These are phyloP conservation scores for Pristionchus exspectatus DNA, from an alignment of 2,888 invertebrate genomes.

Conservation along the genomic window DNA sequence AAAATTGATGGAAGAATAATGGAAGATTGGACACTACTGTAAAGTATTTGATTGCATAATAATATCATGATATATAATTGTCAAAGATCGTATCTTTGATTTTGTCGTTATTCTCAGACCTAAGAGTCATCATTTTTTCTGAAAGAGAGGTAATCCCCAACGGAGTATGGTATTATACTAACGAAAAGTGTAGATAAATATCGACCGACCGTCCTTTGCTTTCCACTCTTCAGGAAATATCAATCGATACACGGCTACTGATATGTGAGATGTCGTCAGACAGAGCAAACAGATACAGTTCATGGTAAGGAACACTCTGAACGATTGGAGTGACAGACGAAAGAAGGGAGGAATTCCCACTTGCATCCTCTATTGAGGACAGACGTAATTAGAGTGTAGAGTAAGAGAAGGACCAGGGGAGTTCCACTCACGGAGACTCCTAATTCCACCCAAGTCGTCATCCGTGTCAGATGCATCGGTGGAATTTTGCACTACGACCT, in stretches of 20 bases:
- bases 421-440: neutral
- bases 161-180: neutral
- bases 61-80: neutral
- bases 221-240: neutral
- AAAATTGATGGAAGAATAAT: slow-evolving; percentile 32
- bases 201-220: neutral
- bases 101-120: neutral
- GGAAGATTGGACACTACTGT: slow-evolving; percentile 1
- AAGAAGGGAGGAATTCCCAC: neutral
- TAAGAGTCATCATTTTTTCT: too few species aligned
- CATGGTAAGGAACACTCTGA: neutral
- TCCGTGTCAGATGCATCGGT: neutral
- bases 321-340: neutral
- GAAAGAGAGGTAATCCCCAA: too few species aligned
- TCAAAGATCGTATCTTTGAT: neutral
- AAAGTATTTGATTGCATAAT: neutral
- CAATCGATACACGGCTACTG: neutral
- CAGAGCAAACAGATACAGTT: neutral
- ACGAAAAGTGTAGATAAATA: too few species aligned
- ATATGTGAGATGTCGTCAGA: neutral
- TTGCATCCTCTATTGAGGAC: neutral
- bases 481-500: too few species aligned
- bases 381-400: neutral
- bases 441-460: neutral
- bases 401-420: neutral